phyloP scores from a whole-genome alignment of 2,797 vertebrate genomes.

The Buceros bicornis region DNA sequence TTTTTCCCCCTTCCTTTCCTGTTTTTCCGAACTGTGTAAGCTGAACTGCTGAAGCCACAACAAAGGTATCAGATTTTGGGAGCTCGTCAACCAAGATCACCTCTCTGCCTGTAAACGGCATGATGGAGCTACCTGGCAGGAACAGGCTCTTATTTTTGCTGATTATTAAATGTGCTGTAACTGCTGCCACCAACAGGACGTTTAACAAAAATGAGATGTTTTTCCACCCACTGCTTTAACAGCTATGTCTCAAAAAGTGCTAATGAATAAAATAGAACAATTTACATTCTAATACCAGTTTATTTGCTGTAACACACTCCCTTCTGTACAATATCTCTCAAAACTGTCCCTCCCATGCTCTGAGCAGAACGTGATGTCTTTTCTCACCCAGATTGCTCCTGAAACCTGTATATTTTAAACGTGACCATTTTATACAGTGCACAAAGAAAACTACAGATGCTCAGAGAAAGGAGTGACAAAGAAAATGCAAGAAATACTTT shows the following conservation, averaged over 20 bases:
- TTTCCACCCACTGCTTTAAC: background rate
- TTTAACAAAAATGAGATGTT: slow-evolving; percentile 9
- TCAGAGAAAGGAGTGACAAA: background rate
- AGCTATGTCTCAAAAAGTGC: background rate
- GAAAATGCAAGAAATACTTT: background rate
- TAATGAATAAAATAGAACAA: background rate
- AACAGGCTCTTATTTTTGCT: background rate
- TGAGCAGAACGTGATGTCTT: background rate
- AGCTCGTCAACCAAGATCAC: background rate
- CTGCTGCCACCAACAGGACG: slow-evolving; percentile 69
- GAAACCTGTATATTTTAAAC: background rate
- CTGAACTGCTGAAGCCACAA: background rate
- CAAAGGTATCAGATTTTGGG: background rate
- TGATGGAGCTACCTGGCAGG: background rate
- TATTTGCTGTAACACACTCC: background rate
- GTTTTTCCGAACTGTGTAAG: background rate
- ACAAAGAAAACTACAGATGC: background rate
- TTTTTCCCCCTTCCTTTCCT: background rate
- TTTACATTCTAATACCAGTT: background rate
- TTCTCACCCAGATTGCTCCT: background rate
- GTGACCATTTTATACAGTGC: background rate
- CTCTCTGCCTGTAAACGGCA: background rate
- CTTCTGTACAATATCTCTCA: background rate
- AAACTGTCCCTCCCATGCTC: background rate
- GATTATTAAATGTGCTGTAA: background rate